phyloP scores from a whole-genome alignment of 2,888 invertebrate species.

The Lucinisca nassula region DNA sequence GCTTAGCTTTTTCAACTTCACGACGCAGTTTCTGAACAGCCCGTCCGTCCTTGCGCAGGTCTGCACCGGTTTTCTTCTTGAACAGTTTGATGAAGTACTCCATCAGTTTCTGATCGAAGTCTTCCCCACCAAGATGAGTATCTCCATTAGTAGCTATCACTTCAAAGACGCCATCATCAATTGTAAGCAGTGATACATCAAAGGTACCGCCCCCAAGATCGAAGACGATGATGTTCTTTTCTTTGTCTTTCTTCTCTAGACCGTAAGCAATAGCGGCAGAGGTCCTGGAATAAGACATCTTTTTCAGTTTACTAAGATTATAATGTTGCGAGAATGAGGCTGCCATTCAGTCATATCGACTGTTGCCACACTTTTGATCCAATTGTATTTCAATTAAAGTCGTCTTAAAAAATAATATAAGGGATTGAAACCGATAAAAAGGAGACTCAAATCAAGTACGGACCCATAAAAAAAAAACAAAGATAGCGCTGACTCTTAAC shows the following conservation, averaged over 20 bases:
- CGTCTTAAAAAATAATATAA: too few relatives aligned
- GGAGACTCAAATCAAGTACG: too few relatives aligned
- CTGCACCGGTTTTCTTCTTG: constrained; percentile 99
- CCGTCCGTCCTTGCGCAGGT: constrained; percentile 97
- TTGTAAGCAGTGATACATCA: constrained; percentile 98
- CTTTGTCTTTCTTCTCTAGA: constrained; percentile 96
- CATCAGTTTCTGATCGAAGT: constrained; percentile 99
- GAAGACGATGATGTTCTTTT: constrained; percentile 99
- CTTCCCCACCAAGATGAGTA: constrained; percentile 99
- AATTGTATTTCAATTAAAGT: too few relatives aligned
- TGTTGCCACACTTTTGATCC: too few relatives aligned
- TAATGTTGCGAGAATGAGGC: too few relatives aligned
- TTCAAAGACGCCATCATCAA: constrained; percentile 99
- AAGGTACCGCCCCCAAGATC: constrained; percentile 99
- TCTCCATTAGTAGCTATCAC: constrained; percentile 96
- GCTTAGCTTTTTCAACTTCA: constrained; percentile 99
- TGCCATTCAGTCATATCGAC: too few relatives aligned
- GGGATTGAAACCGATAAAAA: too few relatives aligned
- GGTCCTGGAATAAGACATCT: constrained; percentile 90
- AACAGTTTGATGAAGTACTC: constrained; percentile 97
- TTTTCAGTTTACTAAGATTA: too few relatives aligned
- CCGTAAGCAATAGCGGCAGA: constrained; percentile 99
- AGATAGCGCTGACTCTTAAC: too few relatives aligned
- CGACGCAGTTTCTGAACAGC: constrained; percentile 98
- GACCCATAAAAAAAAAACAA: too few relatives aligned